Evolutionary conservation across 2,113 vertebrate genomes (phyloP).

Genomic region (Triplophysa dalaica): DNA sequence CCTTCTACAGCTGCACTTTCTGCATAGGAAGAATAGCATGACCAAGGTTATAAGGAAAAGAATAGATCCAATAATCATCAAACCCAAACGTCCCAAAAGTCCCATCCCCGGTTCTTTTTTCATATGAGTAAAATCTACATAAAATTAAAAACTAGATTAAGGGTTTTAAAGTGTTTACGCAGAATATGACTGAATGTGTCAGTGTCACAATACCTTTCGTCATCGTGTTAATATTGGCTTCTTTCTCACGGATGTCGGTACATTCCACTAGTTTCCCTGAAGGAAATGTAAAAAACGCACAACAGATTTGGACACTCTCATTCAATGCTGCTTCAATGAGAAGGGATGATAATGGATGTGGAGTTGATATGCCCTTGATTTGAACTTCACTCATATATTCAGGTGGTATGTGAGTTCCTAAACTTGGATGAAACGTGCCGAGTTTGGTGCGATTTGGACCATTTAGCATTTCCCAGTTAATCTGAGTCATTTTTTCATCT

Average conservation of each 20-base stretch:
- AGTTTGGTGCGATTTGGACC: conserved; percentile 46
- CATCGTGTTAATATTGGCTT: neutral
- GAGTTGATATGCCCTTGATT: conserved; percentile 5
- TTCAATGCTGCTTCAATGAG: conserved; percentile 30
- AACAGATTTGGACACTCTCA: conserved; percentile 46
- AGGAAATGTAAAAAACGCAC: conserved; percentile 57
- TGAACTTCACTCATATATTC: conserved; percentile 30
- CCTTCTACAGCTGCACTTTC: conserved; percentile 39
- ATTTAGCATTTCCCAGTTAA: conserved; percentile 55
- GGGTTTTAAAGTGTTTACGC: neutral
- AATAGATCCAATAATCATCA: conserved; percentile 44
- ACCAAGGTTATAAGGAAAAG: conserved; percentile 26
- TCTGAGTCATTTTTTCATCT: conserved; percentile 51
- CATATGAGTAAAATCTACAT: conserved; percentile 15
- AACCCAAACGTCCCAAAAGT: conserved; percentile 37
- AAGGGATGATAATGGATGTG: conserved; percentile 31
- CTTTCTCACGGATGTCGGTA: conserved; percentile 22
- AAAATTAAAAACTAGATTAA: neutral
- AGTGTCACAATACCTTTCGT: conserved; percentile 41
- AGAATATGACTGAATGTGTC: neutral
- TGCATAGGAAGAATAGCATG: conserved; percentile 32
- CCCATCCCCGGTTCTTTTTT: neutral
- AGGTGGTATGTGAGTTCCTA: conserved; percentile 24
- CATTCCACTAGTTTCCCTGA: conserved; percentile 54
- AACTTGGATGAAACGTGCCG: conserved; percentile 46